Conservation (phyloP, 2,888 invertebrate genomes). For the Graphium colonna region DNA sequence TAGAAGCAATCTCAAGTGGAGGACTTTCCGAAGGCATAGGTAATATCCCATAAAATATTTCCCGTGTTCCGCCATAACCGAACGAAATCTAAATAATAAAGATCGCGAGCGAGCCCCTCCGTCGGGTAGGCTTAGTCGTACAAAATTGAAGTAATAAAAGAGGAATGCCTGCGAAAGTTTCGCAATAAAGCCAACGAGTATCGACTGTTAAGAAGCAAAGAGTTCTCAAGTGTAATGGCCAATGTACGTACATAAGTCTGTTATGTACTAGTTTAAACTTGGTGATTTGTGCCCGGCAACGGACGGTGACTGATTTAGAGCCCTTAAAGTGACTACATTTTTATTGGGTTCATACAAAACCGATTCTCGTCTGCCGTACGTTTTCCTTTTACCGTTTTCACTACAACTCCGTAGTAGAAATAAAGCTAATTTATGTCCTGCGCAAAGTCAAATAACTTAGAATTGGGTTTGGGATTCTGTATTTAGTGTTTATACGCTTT, state of each 20-base stretch:
- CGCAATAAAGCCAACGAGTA: slow-evolving; percentile 77
- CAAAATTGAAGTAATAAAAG: slow-evolving; percentile 80
- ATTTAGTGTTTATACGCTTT: no score
- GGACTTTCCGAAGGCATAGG: slow-evolving; percentile 23
- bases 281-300: slow-evolving; percentile 17
- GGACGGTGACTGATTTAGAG: not conserved
- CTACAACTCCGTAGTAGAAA: not conserved
- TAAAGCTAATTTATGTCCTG: no score
- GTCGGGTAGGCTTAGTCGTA: slow-evolving; percentile 73
- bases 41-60: slow-evolving; percentile 26
- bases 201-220: slow-evolving; percentile 79
- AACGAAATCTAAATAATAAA: slow-evolving; percentile 78
- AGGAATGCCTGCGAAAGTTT: slow-evolving; percentile 78
- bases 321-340: not conserved
- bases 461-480: no score
- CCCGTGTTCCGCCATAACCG: slow-evolving; percentile 34
- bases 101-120: slow-evolving; percentile 56
- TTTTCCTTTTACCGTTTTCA: not conserved
- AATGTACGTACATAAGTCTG: slow-evolving; percentile 40
- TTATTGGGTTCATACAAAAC: not conserved
- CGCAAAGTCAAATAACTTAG: no score
- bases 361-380: not conserved
- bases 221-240: slow-evolving; percentile 57
- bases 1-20: slow-evolving; percentile 20
- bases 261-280: slow-evolving; percentile 39